These are phyloP conservation scores for Leptopilina clavipes DNA, from an alignment of 1,140 invertebrate species.

Conservation along the genomic window DNA sequence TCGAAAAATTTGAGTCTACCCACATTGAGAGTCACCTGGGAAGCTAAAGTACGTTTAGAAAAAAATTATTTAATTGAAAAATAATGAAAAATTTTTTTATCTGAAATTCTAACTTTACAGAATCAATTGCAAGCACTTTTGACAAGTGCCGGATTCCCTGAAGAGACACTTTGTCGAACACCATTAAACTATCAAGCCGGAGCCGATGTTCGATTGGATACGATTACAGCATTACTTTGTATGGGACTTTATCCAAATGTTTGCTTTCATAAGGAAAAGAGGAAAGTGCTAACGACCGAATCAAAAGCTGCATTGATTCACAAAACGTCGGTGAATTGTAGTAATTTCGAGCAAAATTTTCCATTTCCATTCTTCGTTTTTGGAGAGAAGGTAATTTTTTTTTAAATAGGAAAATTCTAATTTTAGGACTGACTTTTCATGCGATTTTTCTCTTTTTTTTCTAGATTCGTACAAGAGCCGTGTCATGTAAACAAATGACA, in stretches of 20 bases:
- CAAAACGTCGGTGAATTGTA: conserved; percentile 98
- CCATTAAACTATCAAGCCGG: conserved; percentile 85
- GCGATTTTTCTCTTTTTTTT: not conserved
- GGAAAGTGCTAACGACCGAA: conserved; percentile 96
- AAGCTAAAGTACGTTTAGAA: conserved; percentile 83
- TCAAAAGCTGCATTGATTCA: conserved; percentile 95
- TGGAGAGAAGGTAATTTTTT: conserved; percentile 89
- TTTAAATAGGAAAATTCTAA: conserved; percentile 1
- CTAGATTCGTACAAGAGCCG: conserved; percentile 92
- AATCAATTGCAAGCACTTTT: conserved; percentile 92
- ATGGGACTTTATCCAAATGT: conserved; percentile 98
- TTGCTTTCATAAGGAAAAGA: conserved; percentile 94
- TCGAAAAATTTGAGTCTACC: conserved; percentile 91
- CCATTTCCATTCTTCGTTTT: conserved; percentile 98
- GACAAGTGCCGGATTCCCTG: conserved; percentile 89
- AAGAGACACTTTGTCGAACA: conserved; percentile 84
- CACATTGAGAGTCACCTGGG: conserved; percentile 91
- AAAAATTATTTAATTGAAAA: not conserved
- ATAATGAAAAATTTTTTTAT: too few relatives aligned
- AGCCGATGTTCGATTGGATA: conserved; percentile 87
- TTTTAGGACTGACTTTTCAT: not conserved
- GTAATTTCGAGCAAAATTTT: conserved; percentile 88
- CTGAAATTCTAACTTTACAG: conserved; percentile 61
- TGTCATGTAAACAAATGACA: conserved; percentile 98
- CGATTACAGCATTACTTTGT: conserved; percentile 89